phyloP scores from a whole-genome alignment of 1,140 invertebrate species.

The Pygmarrhopalites habei region DNA sequence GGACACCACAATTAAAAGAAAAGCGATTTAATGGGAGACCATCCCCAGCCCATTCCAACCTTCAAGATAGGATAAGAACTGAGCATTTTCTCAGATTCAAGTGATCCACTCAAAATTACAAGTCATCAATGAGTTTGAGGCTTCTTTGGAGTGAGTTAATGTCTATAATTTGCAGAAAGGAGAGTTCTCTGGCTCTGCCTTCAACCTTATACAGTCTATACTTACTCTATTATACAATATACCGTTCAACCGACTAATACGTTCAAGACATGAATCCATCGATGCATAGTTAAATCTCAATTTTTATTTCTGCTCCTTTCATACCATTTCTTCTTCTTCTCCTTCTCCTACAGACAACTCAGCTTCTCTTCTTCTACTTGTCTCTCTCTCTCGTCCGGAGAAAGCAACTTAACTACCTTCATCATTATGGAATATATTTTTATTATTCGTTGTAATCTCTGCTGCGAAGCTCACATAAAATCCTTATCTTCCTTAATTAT shows the following conservation, averaged over 20 bases:
- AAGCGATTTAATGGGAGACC: constrained; percentile 20
- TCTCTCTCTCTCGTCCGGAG: too few species aligned
- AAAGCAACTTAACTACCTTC: too few species aligned
- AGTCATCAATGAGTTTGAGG: constrained; percentile 31
- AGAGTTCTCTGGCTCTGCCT: constrained; percentile 13
- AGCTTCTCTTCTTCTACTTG: too few species aligned
- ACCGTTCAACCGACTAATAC: neutral
- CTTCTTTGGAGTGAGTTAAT: constrained; percentile 24
- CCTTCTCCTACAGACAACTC: too few species aligned
- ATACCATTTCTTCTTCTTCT: too few species aligned
- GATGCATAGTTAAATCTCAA: neutral
- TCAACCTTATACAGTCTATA: neutral
- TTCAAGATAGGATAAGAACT: constrained; percentile 22
- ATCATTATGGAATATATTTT: too few species aligned
- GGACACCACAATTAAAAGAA: constrained; percentile 34
- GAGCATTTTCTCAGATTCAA: constrained; percentile 27
- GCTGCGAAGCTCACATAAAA: too few species aligned
- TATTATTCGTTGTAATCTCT: too few species aligned
- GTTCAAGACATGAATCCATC: constrained; percentile 3
- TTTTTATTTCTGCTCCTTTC: too few species aligned
- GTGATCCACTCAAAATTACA: constrained; percentile 34
- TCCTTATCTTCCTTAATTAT: too few species aligned
- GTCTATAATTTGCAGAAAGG: constrained; percentile 31
- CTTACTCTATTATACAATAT: neutral
- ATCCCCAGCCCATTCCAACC: constrained; percentile 25